Percentiles rank a stretch among this genome's conserved stretches.
Conservation (phyloP, 2,888 invertebrate species). For the Glyphotaelius pellucidus region DNA sequence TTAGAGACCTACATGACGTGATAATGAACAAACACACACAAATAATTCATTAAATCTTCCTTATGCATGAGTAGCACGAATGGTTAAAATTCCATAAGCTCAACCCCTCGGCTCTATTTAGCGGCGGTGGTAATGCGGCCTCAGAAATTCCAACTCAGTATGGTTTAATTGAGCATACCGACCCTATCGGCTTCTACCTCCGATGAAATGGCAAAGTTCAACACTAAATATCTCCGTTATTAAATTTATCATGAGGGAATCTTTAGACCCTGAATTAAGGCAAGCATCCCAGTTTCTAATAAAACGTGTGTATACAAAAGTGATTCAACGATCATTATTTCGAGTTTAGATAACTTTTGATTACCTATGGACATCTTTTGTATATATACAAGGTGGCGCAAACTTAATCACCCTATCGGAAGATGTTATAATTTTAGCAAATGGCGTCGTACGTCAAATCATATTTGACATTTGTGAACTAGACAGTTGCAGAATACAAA, state of each 20-base stretch:
- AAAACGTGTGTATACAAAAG: neutral
- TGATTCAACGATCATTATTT: neutral
- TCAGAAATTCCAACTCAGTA: constrained; percentile 40
- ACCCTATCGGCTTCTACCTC: constrained; percentile 45
- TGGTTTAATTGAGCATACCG: constrained; percentile 63
- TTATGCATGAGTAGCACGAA: neutral
- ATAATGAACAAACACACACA: neutral
- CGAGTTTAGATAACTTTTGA: neutral
- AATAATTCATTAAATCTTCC: constrained; percentile 2
- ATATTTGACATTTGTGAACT: too few relatives aligned
- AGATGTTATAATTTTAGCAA: too few relatives aligned
- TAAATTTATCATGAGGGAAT: neutral
- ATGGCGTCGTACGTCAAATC: too few relatives aligned
- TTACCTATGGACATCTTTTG: too few relatives aligned
- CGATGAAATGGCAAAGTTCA: constrained; percentile 12
- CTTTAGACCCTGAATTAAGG: neutral
- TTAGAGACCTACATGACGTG: neutral
- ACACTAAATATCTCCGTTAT: constrained; percentile 20
- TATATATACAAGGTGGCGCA: too few relatives aligned
- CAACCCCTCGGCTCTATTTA: neutral
- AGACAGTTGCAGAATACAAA: too few relatives aligned
- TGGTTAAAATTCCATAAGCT: neutral
- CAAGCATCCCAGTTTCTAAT: neutral
- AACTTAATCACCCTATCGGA: too few relatives aligned
- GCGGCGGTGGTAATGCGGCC: constrained; percentile 6